These are phyloP conservation scores for Paratrypauchen microcephalus DNA, from an alignment of 2,797 vertebrate species.

Conservation along the genomic window DNA sequence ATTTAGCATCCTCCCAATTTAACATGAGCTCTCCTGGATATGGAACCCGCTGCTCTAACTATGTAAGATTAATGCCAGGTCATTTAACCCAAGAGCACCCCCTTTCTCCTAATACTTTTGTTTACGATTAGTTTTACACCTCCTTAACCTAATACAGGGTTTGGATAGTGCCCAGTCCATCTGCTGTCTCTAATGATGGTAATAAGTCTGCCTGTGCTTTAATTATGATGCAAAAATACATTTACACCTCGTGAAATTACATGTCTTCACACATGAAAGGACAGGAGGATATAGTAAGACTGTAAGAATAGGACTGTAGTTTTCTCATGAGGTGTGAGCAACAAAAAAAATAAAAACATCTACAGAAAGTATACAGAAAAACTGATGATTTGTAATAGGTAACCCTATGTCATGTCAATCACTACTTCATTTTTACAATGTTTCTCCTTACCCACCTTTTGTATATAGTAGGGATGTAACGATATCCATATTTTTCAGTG, in stretches of 20 bases:
- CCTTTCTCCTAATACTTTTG: slow-evolving; percentile 47
- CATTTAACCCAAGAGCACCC: slow-evolving; percentile 75
- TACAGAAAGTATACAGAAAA: too few species aligned
- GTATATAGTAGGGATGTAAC: too few species aligned
- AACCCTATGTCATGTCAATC: too few species aligned
- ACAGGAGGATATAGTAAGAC: neutral
- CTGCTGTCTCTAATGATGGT: slow-evolving; percentile 21
- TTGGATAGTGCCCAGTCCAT: slow-evolving; percentile 24
- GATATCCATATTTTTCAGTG: too few species aligned
- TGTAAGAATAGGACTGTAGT: neutral
- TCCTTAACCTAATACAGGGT: slow-evolving; percentile 28
- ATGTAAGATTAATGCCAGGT: slow-evolving; percentile 75
- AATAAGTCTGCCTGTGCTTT: slow-evolving; percentile 14
- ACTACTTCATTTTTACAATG: too few species aligned
- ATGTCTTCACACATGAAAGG: neutral
- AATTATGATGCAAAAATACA: slow-evolving; percentile 8
- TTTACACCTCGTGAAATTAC: slow-evolving; percentile 6
- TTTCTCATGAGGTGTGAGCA: neutral
- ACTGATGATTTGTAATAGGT: too few species aligned
- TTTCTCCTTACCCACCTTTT: too few species aligned
- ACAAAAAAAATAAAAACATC: too few species aligned
- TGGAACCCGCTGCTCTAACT: slow-evolving; percentile 46
- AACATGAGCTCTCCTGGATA: slow-evolving; percentile 38
- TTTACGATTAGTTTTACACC: slow-evolving; percentile 37
- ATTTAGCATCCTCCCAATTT: slow-evolving; percentile 62